Conservation (phyloP, 2,797 vertebrate species). For the Heterohyrax brucei region DNA sequence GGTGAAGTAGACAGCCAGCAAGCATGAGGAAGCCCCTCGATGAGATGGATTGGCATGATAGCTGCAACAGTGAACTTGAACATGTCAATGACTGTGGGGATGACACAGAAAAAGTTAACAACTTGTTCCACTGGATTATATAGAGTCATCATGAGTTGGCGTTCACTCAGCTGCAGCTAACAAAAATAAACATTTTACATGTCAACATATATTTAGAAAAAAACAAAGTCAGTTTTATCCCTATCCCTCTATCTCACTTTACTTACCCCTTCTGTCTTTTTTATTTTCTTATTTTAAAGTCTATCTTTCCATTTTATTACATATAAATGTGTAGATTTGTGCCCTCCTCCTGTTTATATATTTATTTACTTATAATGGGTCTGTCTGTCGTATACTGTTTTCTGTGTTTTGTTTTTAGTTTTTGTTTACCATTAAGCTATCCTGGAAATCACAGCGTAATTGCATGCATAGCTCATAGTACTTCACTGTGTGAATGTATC, state of each 20-base stretch:
- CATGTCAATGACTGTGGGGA: not conserved
- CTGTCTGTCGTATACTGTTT: not conserved
- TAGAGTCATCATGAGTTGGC: not conserved
- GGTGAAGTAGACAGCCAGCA: not conserved
- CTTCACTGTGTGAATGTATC: not conserved
- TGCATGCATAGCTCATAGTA: not conserved
- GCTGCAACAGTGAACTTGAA: not conserved
- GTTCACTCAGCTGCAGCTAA: not conserved
- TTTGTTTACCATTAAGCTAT: not conserved
- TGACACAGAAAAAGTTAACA: not conserved
- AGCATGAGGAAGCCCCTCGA: not conserved
- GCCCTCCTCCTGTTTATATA: not conserved
- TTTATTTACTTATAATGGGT: too few relatives aligned
- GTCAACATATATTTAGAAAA: not conserved
- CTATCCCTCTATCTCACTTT: not conserved
- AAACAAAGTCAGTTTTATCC: not conserved
- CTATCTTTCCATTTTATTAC: not conserved
- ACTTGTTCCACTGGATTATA: not conserved
- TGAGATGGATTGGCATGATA: not conserved
- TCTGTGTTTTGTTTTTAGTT: not conserved
- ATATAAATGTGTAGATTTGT: not conserved
- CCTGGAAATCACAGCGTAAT: not conserved
- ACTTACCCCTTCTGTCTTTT: not conserved
- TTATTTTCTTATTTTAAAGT: not conserved
- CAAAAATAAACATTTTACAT: not conserved